Percentiles rank a stretch among this genome's conserved stretches.
These are phyloP conservation scores for Stylophora pistillata DNA, from an alignment of 64 coral and sea anemone genomes.

Conservation along the genomic window DNA sequence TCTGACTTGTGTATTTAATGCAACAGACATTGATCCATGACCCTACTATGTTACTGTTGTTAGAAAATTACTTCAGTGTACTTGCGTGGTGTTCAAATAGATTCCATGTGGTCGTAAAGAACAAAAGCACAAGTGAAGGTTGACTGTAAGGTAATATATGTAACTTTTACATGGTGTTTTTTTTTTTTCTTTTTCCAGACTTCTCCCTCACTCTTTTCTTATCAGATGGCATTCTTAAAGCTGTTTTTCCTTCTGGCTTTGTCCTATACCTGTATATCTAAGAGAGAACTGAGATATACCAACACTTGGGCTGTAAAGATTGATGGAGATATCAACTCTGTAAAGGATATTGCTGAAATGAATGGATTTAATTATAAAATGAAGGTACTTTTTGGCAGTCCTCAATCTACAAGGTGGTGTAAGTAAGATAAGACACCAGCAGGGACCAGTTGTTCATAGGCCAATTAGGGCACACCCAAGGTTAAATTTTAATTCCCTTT, in stretches of 20 bases:
- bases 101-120: too few species aligned
- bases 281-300: not conserved
- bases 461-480: too few species aligned
- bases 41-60: too few species aligned
- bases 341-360: not conserved
- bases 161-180: not conserved
- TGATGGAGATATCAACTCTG: not conserved
- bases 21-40: too few species aligned
- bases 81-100: too few species aligned
- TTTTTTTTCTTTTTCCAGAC: not conserved
- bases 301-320: constrained; percentile 12
- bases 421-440: not conserved
- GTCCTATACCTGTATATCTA: not conserved
- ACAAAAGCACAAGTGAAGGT: too few species aligned
- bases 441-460: not conserved
- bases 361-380: constrained; percentile 24
- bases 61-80: too few species aligned
- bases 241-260: not conserved
- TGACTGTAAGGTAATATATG: too few species aligned
- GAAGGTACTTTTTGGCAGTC: not conserved
- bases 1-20: too few species aligned
- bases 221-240: not conserved
- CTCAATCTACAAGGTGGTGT: not conserved
- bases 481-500: too few species aligned
- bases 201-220: not conserved